Evolutionary conservation across 53 echinoderm and acorn worm genomes (phyloP), one percentile per base, ranked within the genome.

Genomic region (Holothuria scabra): DNA sequence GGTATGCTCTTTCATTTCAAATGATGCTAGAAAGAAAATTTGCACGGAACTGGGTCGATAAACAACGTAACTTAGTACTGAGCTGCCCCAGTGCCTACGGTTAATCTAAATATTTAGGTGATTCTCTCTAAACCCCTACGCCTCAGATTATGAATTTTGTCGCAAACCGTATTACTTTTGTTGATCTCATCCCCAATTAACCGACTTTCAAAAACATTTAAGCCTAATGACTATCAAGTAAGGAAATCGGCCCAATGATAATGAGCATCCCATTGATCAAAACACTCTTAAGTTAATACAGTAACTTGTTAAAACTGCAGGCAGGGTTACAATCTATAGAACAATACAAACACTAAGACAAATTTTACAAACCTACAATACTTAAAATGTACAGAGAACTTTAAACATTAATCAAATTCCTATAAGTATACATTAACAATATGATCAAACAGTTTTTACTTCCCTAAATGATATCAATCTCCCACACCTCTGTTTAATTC

Each of bases 71-170:
- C 71, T 46, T 46, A 71, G 71, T 71, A 71, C 71, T 46, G 34
- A 41, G 44, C 20, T 20, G 25, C 71, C 71, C 16, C 21, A 71
- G 44, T 46, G 71, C 71, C 71, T 44, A 23, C 23, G 71, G 71
- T 46, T 71, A 71, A 41, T 71, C 71, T 41, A 68, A 37, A 41
- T 71, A 22, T 71, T 22, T 22, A 71, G 71, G 38, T 41, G 46
- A 71, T 37, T 46, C 46, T 11, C 25, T 38, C 71, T 25, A 25
- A 71, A 46, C 41, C 70, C 22, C 44, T 71, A 34, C 33, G 25
- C 44, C 41, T 71, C 71, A 41, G 71, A 71, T 71, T 41, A 71
- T 71, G 71, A 71, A 71, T 41, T 71, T 41, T 71, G 71, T 71
- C 19, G 71, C 71, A 71, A 71, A 46, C 44, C 23, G 71, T 71